Percentiles rank a stretch among this genome's conserved stretches.
These are phyloP conservation scores for Dendrolimus houi DNA, from an alignment of 2,888 invertebrate species.

Conservation along the genomic window DNA sequence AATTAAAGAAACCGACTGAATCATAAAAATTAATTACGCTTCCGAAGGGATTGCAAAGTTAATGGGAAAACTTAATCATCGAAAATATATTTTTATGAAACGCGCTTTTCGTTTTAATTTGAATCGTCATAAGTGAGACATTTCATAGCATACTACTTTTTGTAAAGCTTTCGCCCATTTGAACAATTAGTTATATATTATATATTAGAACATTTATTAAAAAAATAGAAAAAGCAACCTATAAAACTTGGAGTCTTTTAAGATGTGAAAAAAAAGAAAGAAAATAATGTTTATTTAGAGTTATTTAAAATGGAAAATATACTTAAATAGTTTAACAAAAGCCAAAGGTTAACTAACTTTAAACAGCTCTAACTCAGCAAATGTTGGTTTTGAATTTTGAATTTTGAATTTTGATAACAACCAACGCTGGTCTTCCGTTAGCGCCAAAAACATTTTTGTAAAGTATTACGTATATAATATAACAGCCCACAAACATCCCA, in stretches of 20 bases:
- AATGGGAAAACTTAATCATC: not conserved
- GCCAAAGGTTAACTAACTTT: too few relatives aligned
- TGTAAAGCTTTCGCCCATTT: too few relatives aligned
- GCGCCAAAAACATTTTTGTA: not conserved
- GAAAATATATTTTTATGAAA: not conserved
- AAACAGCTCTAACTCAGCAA: too few relatives aligned
- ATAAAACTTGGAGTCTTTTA: not conserved
- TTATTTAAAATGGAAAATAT: too few relatives aligned
- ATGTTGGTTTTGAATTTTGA: too few relatives aligned
- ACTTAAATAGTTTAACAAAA: too few relatives aligned
- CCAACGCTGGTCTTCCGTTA: not conserved
- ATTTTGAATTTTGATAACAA: too few relatives aligned
- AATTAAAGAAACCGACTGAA: not conserved
- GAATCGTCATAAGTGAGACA: too few relatives aligned
- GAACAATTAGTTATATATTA: too few relatives aligned
- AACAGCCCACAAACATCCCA: too few relatives aligned
- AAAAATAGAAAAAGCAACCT: not conserved
- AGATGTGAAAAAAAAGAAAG: slow-evolving; percentile 3
- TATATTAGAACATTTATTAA: too few relatives aligned
- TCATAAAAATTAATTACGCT: not conserved
- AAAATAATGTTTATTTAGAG: slow-evolving; percentile 1
- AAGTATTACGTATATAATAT: not conserved
- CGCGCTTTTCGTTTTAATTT: not conserved
- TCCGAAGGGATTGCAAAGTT: not conserved
- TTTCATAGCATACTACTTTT: too few relatives aligned